Base-by-base conservation (phyloP, 1,140 invertebrate species). In the Kradibia gibbosae region DNA sequence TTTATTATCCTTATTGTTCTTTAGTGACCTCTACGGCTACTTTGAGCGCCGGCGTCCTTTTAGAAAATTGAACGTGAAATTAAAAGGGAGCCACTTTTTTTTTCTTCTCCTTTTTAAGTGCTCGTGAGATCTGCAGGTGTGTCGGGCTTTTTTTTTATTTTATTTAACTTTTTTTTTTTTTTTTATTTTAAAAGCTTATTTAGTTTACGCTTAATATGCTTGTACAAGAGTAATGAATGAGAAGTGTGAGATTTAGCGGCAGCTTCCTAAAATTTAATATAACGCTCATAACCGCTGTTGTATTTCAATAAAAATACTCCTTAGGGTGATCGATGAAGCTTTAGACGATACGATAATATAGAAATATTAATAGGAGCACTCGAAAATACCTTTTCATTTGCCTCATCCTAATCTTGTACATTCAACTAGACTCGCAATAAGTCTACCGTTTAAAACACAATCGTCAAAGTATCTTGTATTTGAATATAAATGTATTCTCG, bases 1-100 rank as follows among this genome's bases (percentile, higher is more conserved):
- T 17, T 53, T 53, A 15, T 53, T 48, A 13, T n/a, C 42, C 48
- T 53, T 36, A 17, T 53, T 39, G 28, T 50, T 34, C 36, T 36
- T 67, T 31, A 4, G 17, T 20, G 13, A 17, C 0, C 62, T 22
- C 34, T n/a, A 17, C 28, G 2, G 20, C 34, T 39, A 4, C 22
- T 8, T 28, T 8, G 34, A 67, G 34, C 34, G 20, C 20, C 5
- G 20, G 50, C 7, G 3, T 25, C 31, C 55, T 45, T 76, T 62
- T 22, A 10, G 31, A 28, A 60, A 75, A 75, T 74, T 28, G 20
- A 60, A 75, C 53, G 53, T 60, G 34, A 75, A 42, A 75, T 60
- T 39, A 39, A 45, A 2, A 25, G 20, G 20, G 39, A 4, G 11
- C 3, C 28, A 25, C 48, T n/a, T n/a, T n/a, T n/a, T n/a, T n/a